Evolutionary conservation across 2,113 vertebrate genomes (phyloP).

Genomic region (Sinocyclocheilus anophthalmus): DNA sequence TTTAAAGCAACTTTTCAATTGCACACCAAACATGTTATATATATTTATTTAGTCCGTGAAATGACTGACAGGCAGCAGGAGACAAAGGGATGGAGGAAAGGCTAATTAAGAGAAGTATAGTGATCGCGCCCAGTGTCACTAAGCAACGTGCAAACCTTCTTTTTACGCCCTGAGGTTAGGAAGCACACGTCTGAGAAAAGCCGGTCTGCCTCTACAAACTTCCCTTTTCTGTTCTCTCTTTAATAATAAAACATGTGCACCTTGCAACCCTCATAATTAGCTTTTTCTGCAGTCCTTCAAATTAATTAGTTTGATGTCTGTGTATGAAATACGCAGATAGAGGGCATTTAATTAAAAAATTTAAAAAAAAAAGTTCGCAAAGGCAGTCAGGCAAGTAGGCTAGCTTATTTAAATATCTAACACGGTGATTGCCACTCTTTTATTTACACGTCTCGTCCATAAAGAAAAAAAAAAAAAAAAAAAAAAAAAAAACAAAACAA

Average conservation of each 20-base stretch:
- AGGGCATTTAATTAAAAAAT: not conserved
- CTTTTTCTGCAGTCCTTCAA: conserved; percentile 1
- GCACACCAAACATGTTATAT: not conserved
- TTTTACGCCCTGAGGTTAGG: not conserved
- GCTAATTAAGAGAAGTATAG: conserved; percentile 38
- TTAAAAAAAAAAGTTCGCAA: no score
- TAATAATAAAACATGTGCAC: conserved; percentile 16
- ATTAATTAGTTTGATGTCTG: conserved; percentile 31
- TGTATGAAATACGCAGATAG: not conserved
- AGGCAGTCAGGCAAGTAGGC: not conserved
- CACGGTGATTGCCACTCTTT: not conserved
- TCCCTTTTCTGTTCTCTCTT: not conserved
- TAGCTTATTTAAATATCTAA: conserved; percentile 6
- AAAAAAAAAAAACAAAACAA: no score
- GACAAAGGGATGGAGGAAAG: conserved; percentile 20
- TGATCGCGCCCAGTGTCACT: conserved; percentile 30
- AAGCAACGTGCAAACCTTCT: conserved; percentile 27
- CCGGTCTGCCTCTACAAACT: conserved; percentile 1
- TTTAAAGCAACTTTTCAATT: not conserved
- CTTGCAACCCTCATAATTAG: conserved; percentile 24
- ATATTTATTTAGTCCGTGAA: not conserved
- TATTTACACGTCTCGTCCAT: not conserved
- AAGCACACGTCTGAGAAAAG: not conserved
- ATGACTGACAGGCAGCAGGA: conserved; percentile 22
- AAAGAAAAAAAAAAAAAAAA: not conserved